Conservation (phyloP, 2,113 vertebrate genomes). For the Mobula birostris region DNA sequence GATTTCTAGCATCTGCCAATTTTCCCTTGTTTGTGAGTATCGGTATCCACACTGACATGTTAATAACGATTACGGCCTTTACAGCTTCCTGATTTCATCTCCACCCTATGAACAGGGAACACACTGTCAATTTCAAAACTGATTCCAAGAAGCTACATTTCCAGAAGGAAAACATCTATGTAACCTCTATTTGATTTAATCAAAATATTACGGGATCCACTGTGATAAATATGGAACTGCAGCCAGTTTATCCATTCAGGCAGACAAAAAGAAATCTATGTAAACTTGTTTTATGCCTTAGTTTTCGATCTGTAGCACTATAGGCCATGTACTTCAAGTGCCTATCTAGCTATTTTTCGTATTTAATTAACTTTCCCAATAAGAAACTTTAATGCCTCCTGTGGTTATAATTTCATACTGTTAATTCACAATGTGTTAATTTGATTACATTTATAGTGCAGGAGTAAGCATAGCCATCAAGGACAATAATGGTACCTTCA, state of each 20-base stretch:
- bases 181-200: too few species aligned
- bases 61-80: background rate
- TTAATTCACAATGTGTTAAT: background rate
- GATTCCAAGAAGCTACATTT: background rate
- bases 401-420: background rate
- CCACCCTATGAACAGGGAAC: background rate
- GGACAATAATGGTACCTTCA: slow-evolving; percentile 62
- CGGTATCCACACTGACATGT: background rate
- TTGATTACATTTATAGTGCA: slow-evolving; percentile 44
- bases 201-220: background rate
- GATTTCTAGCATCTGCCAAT: too few species aligned
- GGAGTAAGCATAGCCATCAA: slow-evolving; percentile 54
- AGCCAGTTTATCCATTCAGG: too few species aligned
- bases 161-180: too few species aligned
- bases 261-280: too few species aligned
- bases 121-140: background rate
- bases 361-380: background rate
- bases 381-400: background rate
- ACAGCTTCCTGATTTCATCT: background rate
- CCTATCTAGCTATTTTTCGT: background rate
- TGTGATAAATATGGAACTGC: background rate
- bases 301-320: too few species aligned
- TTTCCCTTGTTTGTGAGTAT: too few species aligned
- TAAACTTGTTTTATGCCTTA: too few species aligned
- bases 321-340: too few species aligned